Conservation (phyloP, 2,113 vertebrate genomes). For the Plecturocebus donacophilus region DNA sequence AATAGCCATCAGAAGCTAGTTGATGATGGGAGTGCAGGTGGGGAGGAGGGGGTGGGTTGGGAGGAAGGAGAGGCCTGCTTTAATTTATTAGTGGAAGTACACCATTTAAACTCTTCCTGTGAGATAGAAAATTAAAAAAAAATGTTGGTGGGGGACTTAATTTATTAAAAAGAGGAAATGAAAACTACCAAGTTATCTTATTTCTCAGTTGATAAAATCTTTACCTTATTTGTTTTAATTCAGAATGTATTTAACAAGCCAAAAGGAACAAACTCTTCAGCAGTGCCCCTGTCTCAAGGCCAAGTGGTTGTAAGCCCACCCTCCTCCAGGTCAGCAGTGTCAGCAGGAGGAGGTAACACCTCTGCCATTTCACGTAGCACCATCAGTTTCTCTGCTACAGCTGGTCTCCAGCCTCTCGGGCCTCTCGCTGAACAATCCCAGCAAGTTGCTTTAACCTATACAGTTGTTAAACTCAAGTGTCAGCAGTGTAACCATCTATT, state of each 20-base stretch:
- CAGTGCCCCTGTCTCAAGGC: constrained; percentile 81
- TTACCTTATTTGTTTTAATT: constrained; percentile 51
- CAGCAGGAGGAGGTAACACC: constrained; percentile 66
- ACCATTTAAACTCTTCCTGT: constrained; percentile 11
- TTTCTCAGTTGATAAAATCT: constrained; percentile 40
- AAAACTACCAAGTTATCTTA: constrained; percentile 15
- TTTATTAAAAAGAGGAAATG: constrained; percentile 50
- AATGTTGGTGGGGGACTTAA: not conserved
- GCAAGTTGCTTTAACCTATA: constrained; percentile 80
- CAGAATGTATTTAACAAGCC: constrained; percentile 89
- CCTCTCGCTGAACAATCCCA: constrained; percentile 84
- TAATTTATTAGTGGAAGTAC: not conserved
- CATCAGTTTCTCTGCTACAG: constrained; percentile 79
- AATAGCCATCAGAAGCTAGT: not conserved
- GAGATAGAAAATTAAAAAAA: not conserved
- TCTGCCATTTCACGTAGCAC: constrained; percentile 74
- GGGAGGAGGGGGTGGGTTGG: accelerated
- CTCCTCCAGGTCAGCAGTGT: constrained; percentile 70
- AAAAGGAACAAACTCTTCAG: constrained; percentile 80
- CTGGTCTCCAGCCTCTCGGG: constrained; percentile 82
- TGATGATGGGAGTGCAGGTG: not conserved
- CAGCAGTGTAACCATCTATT: constrained; percentile 89
- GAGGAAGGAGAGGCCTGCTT: not conserved
- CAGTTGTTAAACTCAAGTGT: constrained; percentile 88
- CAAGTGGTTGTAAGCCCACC: constrained; percentile 82